A percentile compares a stretch with the other conserved stretches of the same genome.
phyloP scores from a whole-genome alignment of 30 jellyfish, hydroid and myxozoan genomes.

The Turritopsis rubra region DNA sequence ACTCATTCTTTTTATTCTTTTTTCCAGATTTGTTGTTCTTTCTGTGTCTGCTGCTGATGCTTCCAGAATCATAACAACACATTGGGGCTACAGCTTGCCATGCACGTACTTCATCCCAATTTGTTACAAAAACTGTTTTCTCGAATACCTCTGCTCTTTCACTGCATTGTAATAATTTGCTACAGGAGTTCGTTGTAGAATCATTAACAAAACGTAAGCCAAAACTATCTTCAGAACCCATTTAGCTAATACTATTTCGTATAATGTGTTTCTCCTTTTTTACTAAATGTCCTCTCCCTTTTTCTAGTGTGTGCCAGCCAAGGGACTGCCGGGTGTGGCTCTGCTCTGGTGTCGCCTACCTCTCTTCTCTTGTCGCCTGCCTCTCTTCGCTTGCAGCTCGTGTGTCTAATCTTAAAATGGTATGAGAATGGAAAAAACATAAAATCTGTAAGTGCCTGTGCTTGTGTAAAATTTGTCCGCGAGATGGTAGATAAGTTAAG shows the following conservation, averaged over 20 bases:
- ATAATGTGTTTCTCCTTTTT: neutral
- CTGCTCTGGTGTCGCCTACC: too few species aligned
- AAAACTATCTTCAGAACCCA: neutral
- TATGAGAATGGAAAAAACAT: neutral
- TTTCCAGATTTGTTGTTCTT: neutral
- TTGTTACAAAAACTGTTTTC: neutral
- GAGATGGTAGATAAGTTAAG: too few species aligned
- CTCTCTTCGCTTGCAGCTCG: too few species aligned
- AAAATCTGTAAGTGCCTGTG: neutral
- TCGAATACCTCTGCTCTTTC: conserved; percentile 4
- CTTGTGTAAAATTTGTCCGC: neutral
- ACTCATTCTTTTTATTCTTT: neutral
- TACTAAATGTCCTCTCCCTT: too few species aligned
- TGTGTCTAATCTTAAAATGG: too few species aligned
- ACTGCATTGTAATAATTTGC: neutral
- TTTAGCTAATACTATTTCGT: neutral
- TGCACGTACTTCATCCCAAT: conserved; percentile 18
- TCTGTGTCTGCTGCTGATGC: neutral
- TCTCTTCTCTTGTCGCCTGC: too few species aligned
- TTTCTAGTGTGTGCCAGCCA: too few species aligned
- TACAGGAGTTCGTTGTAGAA: neutral
- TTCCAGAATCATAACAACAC: neutral
- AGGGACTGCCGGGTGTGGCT: too few species aligned
- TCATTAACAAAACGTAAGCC: neutral
- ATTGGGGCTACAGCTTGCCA: neutral